A percentile compares a stretch with the other conserved stretches of the same genome.
phyloP scores from a whole-genome alignment of 2,113 vertebrate genomes.

The Donacobius atricapilla region DNA sequence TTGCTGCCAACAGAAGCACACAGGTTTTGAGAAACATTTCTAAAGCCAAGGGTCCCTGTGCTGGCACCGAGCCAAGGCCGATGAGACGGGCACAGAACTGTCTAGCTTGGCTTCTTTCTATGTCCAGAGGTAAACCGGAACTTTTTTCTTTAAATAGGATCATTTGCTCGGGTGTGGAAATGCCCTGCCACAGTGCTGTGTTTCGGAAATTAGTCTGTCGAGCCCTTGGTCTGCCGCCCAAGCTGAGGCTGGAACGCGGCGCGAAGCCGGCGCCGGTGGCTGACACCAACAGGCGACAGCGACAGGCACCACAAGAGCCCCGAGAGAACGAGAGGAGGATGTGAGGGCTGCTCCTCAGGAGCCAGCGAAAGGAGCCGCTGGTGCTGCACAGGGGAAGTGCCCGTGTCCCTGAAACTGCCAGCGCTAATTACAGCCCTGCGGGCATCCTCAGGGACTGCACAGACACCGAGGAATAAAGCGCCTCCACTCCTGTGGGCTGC shows the following conservation, averaged over 20 bases:
- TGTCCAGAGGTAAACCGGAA: no score
- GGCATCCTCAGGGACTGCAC: not conserved
- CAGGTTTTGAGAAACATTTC: no score
- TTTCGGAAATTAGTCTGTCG: not conserved
- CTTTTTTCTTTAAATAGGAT: no score
- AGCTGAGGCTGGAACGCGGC: not conserved
- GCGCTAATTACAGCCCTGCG: not conserved
- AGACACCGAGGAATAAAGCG: not conserved
- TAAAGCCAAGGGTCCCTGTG: no score
- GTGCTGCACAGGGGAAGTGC: not conserved
- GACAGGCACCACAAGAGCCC: not conserved
- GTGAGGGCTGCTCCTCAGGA: not conserved
- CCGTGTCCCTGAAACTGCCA: not conserved
- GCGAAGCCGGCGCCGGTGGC: not conserved
- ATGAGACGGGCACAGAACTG: no score
- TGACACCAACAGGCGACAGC: not conserved
- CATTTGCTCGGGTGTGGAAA: no score
- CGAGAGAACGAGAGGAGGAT: not conserved
- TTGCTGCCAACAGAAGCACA: no score
- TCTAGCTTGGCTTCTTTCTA: no score
- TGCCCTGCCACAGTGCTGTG: no score
- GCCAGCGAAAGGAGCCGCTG: not conserved
- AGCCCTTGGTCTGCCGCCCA: not conserved
- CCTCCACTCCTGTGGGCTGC: not conserved
- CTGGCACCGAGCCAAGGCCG: no score